Base-by-base conservation (phyloP, 2,113 vertebrate genomes). In the Aspiorhynchus laticeps region DNA sequence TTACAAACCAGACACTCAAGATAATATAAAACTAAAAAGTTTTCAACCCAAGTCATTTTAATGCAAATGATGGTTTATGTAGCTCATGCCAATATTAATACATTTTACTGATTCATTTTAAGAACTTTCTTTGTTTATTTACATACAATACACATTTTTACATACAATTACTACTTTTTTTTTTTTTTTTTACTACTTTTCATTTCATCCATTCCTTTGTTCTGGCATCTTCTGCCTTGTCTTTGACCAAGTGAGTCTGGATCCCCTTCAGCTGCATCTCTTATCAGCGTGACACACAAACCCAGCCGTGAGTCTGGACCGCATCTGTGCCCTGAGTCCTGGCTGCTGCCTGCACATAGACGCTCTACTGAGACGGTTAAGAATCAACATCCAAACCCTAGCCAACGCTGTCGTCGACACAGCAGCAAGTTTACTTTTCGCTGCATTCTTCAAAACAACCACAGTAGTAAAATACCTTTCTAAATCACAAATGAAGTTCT, bases 201-300 rank as follows among this genome's bases (percentile, higher is more conserved):
- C 15, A 26, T 8, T 48, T 83, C 43, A 48, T 82, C 41, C 3
- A 8, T 56, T 33, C 48, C 19, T 31, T 17, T 71, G 28, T 69
- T 69, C 80, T 69, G 28, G 19, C 28, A 6, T 69, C 17, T 24
- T 48, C 26, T 46, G 69, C 43, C 43, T 4, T 71, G 81, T 33
- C 43, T 51, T 67, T 43, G 61, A 69, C 63, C 81, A 46, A 83
- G 43, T 17, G 43, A 36, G 24, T 28, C 63, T 83, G 81, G 63
- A 71, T 69, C 19, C 21, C 59, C 65, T 69, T 65, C 81, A 71
- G 81, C 63, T 24, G 63, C 65, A 51, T 83, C 28, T 71, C 81
- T 83, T 83, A 83, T 83, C 81, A 83, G 81, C 65, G 43, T 53
- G 41, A 51, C 61, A 67, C 80, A 83, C 81, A 83, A 83, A 69